Percentiles rank a stretch among this genome's conserved stretches.
phyloP scores from a whole-genome alignment of 2,888 invertebrate genomes.

The Agrilus cyanescens region DNA sequence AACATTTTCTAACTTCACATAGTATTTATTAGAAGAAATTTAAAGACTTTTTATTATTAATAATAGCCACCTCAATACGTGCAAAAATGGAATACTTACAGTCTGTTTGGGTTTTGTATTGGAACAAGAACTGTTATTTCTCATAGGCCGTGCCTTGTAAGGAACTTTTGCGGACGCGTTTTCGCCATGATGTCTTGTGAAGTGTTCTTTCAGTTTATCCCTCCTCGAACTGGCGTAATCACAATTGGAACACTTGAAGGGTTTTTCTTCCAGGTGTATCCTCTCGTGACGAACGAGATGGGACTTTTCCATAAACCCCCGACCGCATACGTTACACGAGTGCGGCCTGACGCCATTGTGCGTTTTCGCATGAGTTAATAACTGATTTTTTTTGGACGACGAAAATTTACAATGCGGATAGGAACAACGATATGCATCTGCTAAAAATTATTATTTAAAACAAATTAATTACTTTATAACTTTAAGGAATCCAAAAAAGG shows the following conservation, averaged over 20 bases:
- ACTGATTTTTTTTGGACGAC: conserved; percentile 51
- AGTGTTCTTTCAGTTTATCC: conserved; percentile 52
- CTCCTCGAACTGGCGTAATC: conserved; percentile 51
- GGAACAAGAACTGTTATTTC: conserved; percentile 21
- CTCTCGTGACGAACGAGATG: conserved; percentile 54
- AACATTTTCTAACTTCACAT: no score
- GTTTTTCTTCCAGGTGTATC: conserved; percentile 51
- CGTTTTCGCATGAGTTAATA: conserved; percentile 50
- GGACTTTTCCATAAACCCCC: conserved; percentile 54
- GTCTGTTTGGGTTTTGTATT: conserved; percentile 27
- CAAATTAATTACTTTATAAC: no score
- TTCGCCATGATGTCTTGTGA: conserved; percentile 39
- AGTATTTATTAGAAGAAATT: no score
- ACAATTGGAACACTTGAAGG: conserved; percentile 51
- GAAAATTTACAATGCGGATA: conserved; percentile 49
- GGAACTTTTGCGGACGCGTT: conserved; percentile 41
- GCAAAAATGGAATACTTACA: conserved; percentile 15
- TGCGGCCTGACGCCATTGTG: conserved; percentile 41
- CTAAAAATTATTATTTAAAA: conserved; percentile 24
- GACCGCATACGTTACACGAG: conserved; percentile 45
- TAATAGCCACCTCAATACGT: no score
- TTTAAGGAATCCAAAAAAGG: no score
- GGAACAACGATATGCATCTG: conserved; percentile 50
- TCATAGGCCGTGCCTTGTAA: conserved; percentile 37
- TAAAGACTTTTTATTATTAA: no score